Percentiles rank a stretch among this genome's conserved stretches.
These are phyloP conservation scores for Drosophila asahinai DNA, from an alignment of 1,140 invertebrate species.

Conservation along the genomic window DNA sequence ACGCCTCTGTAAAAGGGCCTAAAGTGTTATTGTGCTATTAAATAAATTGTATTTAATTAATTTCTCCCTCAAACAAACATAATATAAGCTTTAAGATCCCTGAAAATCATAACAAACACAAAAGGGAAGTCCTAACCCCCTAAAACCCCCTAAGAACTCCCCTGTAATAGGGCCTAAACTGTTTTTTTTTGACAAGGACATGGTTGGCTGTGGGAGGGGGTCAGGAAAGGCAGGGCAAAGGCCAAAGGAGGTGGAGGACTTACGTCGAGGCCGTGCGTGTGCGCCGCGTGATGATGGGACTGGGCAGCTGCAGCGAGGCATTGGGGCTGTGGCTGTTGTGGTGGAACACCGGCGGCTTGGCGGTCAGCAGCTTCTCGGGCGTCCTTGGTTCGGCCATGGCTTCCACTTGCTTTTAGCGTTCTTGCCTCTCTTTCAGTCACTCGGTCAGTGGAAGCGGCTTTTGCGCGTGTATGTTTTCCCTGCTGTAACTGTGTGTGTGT, in stretches of 20 bases:
- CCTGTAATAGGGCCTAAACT: not conserved
- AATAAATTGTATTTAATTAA: no score
- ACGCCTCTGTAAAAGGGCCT: no score
- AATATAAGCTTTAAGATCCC: not conserved
- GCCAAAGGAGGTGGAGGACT: constrained; percentile 73
- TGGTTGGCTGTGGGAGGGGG: not conserved
- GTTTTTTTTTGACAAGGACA: constrained; percentile 11
- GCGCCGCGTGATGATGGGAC: constrained; percentile 91
- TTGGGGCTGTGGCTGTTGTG: constrained; percentile 80
- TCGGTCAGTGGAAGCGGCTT: constrained; percentile 33
- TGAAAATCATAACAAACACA: not conserved
- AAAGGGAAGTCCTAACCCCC: not conserved
- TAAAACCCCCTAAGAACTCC: not conserved
- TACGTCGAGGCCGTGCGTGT: constrained; percentile 92
- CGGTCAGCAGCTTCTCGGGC: constrained; percentile 75
- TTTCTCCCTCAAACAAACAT: not conserved
- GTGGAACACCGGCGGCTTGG: constrained; percentile 73
- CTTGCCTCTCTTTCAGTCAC: constrained; percentile 7
- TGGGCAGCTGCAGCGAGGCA: constrained; percentile 88
- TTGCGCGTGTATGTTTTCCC: constrained; percentile 24
- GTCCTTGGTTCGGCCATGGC: constrained; percentile 76
- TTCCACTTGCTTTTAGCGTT: constrained; percentile 12
- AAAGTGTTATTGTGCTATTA: no score
- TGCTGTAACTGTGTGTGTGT: constrained; percentile 9
- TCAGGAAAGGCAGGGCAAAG: not conserved